A percentile compares a stretch with the other conserved stretches of the same genome.
These are phyloP conservation scores for Pyrgilauda ruficollis DNA, from an alignment of 2,113 vertebrate species.

Conservation along the genomic window DNA sequence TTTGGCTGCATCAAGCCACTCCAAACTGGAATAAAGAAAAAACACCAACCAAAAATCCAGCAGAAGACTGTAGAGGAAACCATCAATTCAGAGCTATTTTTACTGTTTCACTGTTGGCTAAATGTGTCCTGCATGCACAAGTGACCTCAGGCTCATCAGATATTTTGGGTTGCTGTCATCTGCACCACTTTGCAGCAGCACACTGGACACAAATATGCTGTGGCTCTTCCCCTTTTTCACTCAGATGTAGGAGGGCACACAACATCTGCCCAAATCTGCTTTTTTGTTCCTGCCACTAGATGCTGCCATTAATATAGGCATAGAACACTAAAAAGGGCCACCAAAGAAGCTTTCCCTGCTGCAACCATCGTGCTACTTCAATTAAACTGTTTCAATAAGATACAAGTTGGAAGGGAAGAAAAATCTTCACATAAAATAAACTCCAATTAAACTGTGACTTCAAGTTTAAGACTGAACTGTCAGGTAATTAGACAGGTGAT, in stretches of 20 bases:
- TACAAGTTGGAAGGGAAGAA: neutral
- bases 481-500: constrained; percentile 47
- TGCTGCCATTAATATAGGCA: neutral
- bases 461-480: constrained; percentile 16
- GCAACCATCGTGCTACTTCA: neutral
- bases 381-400: neutral
- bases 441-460: constrained; percentile 49
- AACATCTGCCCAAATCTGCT: neutral
- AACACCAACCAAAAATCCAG: neutral
- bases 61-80: neutral
- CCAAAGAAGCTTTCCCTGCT: neutral
- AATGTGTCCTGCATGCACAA: neutral
- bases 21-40: neutral
- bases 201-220: neutral
- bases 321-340: neutral
- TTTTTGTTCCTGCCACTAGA: neutral
- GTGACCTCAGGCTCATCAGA: neutral
- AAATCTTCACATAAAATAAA: neutral
- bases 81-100: neutral
- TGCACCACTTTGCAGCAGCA: neutral
- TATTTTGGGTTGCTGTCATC: neutral
- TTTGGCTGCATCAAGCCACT: neutral
- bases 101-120: neutral
- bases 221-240: neutral
- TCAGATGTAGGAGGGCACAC: neutral